Evolutionary conservation across 92 coral and sea anemone genomes (phyloP), one percentile per base, ranked within the genome.

Genomic region (Palythoa grandiflora): DNA sequence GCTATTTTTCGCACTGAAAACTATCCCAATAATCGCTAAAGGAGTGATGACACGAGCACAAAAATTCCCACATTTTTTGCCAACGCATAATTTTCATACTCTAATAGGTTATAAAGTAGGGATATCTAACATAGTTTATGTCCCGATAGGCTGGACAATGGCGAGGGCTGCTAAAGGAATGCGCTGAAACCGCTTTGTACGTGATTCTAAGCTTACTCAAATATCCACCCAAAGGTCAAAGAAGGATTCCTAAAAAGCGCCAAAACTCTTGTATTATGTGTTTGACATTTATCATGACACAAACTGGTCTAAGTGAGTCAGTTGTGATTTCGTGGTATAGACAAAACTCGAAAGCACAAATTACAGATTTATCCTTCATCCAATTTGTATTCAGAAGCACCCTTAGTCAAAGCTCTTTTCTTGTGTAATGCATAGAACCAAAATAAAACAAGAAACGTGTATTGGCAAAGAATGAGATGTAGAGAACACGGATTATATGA

Each of bases 1-100:
- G 76, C 86, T 66, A 81, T 65, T 65, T 77, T 66, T 81, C 55
- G 61, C 57, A 44, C 63, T 47, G 75, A 53, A 81, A 66, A 81
- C 75, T 51, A 66, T 81, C 21, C 15, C 36, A 53, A 63, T 70
- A 65, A 65, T 65, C 75, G 19, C 28, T 12, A 81, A 14, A 81
- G 86, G 86, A 75, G 86, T 81, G 86, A 81, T 81, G 61, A 65
- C 76, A 71, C 35, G 13, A 40, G 39, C 65, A 36, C 68, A 80
- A 57, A 6, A 21, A 50, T 20, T 68, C 36, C 50, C 85, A 63
- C 14, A 66, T 10, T 17, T 81, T 65, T 81, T 63, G 66, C 59
- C 60, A 66, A 15, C 63, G 39, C 86, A 81, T 81, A 68, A 21
- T 81, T 81, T 81, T 81, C 86, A 48, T 74, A 81, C 86, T 68